These are phyloP conservation scores for Meriones unguiculatus DNA, from an alignment of 2,113 vertebrate species.

Conservation along the genomic window DNA sequence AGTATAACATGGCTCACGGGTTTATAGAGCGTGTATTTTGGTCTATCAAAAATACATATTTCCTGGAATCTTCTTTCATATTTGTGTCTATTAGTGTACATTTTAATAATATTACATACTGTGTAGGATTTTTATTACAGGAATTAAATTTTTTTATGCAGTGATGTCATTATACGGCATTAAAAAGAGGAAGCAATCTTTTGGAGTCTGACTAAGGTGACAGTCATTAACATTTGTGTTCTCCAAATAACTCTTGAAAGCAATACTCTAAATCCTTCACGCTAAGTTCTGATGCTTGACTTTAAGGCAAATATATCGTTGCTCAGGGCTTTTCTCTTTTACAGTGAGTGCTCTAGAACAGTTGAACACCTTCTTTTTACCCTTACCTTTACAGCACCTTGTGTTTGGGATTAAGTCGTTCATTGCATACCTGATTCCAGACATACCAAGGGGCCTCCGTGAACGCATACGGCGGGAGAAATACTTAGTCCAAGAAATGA, in stretches of 20 bases:
- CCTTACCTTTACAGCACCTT: constrained; percentile 87
- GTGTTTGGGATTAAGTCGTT: constrained; percentile 93
- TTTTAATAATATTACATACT: background rate
- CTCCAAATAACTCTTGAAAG: background rate
- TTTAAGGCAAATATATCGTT: background rate
- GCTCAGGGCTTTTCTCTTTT: background rate
- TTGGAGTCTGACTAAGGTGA: background rate
- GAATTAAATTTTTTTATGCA: background rate
- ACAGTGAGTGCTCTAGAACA: background rate
- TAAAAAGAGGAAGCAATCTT: background rate
- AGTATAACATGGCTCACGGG: background rate
- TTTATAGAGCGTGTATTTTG: background rate
- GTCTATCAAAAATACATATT: background rate
- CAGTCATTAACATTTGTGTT: background rate
- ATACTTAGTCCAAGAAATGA: constrained; percentile 92
- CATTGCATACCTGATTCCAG: constrained; percentile 92
- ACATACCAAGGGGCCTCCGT: constrained; percentile 91
- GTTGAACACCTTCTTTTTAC: constrained; percentile 66
- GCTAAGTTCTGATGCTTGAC: background rate
- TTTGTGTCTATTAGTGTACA: background rate
- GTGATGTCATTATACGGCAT: background rate
- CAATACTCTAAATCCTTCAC: background rate
- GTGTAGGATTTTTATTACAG: background rate
- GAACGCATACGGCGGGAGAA: constrained; percentile 92
- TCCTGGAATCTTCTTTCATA: background rate